Evolutionary conservation across 2,797 vertebrate species (phyloP).

Genomic region (Micromesistius poutassou): DNA sequence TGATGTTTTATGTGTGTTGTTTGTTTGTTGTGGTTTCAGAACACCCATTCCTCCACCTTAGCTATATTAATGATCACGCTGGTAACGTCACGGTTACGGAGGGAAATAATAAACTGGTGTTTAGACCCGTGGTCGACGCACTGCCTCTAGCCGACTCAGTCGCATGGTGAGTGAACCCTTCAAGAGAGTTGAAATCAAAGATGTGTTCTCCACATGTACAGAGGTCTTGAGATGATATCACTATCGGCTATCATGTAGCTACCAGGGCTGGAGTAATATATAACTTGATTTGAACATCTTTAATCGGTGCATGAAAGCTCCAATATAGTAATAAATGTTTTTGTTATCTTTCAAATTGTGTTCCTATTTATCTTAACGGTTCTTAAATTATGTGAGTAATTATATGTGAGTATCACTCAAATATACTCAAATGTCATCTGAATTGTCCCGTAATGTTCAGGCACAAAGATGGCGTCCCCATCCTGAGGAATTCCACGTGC

Average conservation of each 20-base stretch:
- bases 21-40: slow-evolving; percentile 68
- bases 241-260: neutral
- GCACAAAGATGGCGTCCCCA: slow-evolving; percentile 81
- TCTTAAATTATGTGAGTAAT: too few relatives aligned
- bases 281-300: too few relatives aligned
- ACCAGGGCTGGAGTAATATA: neutral
- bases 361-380: neutral
- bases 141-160: slow-evolving; percentile 71
- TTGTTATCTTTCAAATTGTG: neutral
- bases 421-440: neutral
- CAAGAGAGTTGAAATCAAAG: neutral
- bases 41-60: slow-evolving; percentile 76
- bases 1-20: neutral
- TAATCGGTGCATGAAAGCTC: too few relatives aligned
- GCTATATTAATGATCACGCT: slow-evolving; percentile 51
- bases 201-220: neutral
- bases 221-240: neutral
- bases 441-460: slow-evolving; percentile 55
- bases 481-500: slow-evolving; percentile 75
- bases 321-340: too few relatives aligned
- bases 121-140: slow-evolving; percentile 78
- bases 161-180: slow-evolving; percentile 71
- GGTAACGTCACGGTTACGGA: slow-evolving; percentile 49
- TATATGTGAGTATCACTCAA: neutral
- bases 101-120: slow-evolving; percentile 67